A percentile compares a stretch with the other conserved stretches of the same genome.
These are phyloP conservation scores for Holocentrus rufus DNA, from an alignment of 2,797 vertebrate species.

Conservation along the genomic window DNA sequence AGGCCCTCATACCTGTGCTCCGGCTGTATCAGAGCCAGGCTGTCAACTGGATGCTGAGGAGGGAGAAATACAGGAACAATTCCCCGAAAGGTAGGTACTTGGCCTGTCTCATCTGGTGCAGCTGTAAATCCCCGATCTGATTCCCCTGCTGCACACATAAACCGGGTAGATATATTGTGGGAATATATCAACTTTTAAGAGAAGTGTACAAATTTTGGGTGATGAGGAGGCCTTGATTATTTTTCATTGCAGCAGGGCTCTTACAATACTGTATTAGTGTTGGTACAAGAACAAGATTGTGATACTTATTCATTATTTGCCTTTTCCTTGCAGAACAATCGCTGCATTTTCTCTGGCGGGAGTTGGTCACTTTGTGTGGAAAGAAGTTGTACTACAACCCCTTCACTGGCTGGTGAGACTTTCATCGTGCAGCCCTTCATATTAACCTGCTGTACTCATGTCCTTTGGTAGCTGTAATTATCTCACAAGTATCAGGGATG, in stretches of 20 bases:
- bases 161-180: not conserved
- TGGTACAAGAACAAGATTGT: not conserved
- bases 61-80: slow-evolving; percentile 81
- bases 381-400: slow-evolving; percentile 96
- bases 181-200: too few relatives aligned
- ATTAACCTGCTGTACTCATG: not conserved
- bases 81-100: slow-evolving; percentile 70
- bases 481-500: too few relatives aligned
- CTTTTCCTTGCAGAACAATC: slow-evolving; percentile 81
- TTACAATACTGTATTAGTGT: not conserved
- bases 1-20: slow-evolving; percentile 89
- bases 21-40: slow-evolving; percentile 95
- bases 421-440: not conserved
- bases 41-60: slow-evolving; percentile 96
- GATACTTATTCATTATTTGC: not conserved
- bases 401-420: slow-evolving; percentile 92
- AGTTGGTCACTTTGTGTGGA: slow-evolving; percentile 88
- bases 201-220: too few relatives aligned
- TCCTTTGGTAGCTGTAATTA: too few relatives aligned
- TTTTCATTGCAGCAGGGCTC: not conserved
- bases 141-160: not conserved
- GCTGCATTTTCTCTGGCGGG: slow-evolving; percentile 94
- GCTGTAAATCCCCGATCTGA: not conserved
- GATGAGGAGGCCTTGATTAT: too few relatives aligned
- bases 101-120: not conserved